Conservation (phyloP, 1,140 invertebrate species). For the Drosophila triauraria region DNA sequence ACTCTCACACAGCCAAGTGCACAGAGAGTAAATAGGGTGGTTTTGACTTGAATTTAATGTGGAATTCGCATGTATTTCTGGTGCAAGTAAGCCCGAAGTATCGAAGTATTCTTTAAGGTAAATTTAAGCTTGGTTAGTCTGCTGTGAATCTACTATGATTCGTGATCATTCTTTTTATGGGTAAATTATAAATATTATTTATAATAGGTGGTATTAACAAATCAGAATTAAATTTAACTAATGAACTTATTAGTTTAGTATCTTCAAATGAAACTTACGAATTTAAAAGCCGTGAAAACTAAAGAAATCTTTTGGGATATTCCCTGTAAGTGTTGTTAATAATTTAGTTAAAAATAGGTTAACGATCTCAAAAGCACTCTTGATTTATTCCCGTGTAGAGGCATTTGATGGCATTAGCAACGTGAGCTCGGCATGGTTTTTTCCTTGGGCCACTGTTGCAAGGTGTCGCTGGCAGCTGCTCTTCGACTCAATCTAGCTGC, state of each 20-base stretch:
- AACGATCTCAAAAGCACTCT: no score
- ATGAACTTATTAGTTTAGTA: no score
- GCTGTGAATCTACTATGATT: no score
- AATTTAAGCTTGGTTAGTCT: no score
- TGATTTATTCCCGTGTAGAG: neutral
- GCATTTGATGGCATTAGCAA: slow-evolving; percentile 63
- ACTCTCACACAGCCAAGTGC: slow-evolving; percentile 5
- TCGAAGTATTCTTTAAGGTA: no score
- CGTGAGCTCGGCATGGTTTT: slow-evolving; percentile 46
- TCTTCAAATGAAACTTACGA: no score
- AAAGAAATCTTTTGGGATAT: neutral
- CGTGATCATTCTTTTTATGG: no score
- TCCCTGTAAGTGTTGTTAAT: neutral
- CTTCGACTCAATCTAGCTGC: slow-evolving; percentile 64
- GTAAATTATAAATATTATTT: no score
- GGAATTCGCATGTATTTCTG: neutral
- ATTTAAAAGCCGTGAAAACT: neutral
- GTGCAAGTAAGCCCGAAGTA: no score
- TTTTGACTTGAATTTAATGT: neutral
- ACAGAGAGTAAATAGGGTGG: neutral
- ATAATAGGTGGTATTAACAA: no score
- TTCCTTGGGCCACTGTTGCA: slow-evolving; percentile 56
- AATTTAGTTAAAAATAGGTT: neutral
- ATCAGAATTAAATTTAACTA: no score
- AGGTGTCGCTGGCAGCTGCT: slow-evolving; percentile 77